Evolutionary conservation across 2,888 invertebrate genomes (phyloP).

Genomic region (Endotricha flammealis): DNA sequence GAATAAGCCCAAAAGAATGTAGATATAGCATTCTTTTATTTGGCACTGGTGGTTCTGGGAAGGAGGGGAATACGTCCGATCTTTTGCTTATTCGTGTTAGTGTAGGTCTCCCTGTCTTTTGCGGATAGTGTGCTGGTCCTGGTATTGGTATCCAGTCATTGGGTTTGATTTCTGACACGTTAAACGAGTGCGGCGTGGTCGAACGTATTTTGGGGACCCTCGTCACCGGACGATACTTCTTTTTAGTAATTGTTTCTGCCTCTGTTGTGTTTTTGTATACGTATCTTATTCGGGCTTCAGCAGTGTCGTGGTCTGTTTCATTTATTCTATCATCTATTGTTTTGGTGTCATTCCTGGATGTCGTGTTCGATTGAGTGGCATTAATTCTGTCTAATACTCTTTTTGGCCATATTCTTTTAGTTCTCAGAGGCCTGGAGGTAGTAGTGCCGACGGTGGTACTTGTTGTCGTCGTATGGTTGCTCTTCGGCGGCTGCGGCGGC

Average conservation of each 20-base stretch:
- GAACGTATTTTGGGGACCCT: conserved; percentile 51
- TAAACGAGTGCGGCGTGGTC: conserved; percentile 36
- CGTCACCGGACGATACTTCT: conserved; percentile 55
- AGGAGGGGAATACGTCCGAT: conserved; percentile 34
- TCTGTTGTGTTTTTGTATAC: conserved; percentile 35
- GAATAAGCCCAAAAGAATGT: conserved; percentile 56
- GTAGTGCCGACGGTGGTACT: conserved; percentile 50
- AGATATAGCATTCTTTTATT: conserved; percentile 49
- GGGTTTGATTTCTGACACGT: conserved; percentile 39
- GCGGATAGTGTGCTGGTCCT: conserved; percentile 54
- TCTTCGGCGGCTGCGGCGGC: conserved; percentile 47
- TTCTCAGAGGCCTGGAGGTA: conserved; percentile 52
- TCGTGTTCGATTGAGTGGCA: conserved; percentile 30
- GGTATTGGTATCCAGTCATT: conserved; percentile 74
- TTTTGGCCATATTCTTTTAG: conserved; percentile 71
- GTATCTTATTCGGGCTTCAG: conserved; percentile 44
- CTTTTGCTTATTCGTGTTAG: conserved; percentile 41
- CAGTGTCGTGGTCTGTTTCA: conserved; percentile 37
- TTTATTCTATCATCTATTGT: conserved; percentile 33
- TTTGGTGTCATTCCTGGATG: conserved; percentile 33
- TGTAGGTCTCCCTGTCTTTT: conserved; percentile 28
- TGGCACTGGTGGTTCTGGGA: conserved; percentile 22
- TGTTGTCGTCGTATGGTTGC: conserved; percentile 31
- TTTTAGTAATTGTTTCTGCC: conserved; percentile 37
- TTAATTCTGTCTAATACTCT: conserved; percentile 45